Evolutionary conservation across 1,140 invertebrate species (phyloP).

Genomic region (Whitmania pigra): DNA sequence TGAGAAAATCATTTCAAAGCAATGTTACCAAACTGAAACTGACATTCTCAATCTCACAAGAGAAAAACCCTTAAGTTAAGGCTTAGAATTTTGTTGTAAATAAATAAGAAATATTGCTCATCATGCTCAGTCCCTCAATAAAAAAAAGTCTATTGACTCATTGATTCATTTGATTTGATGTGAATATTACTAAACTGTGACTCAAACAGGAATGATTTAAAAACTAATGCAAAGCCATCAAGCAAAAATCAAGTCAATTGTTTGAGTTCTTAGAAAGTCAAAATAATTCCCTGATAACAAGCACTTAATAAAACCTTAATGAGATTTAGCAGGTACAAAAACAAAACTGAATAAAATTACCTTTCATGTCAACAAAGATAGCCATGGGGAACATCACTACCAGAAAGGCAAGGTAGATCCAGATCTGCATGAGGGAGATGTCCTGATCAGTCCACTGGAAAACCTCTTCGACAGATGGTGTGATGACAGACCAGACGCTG

Average conservation of each 20-base stretch:
- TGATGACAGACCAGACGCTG: conserved; percentile 22
- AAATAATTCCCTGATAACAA: too few species aligned
- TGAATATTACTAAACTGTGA: too few species aligned
- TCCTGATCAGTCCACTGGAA: conserved; percentile 21
- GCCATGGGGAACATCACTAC: conserved; percentile 20
- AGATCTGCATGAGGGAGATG: conserved; percentile 22
- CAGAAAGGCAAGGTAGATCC: conserved; percentile 20
- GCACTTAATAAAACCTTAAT: neutral
- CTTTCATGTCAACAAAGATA: conserved; percentile 21
- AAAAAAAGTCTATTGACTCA: too few species aligned
- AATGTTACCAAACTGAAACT: too few species aligned
- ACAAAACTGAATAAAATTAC: conserved; percentile 12
- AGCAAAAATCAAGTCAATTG: neutral
- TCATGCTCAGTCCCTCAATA: too few species aligned
- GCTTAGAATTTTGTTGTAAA: too few species aligned
- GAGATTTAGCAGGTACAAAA: neutral
- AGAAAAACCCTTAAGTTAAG: too few species aligned
- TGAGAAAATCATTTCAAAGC: too few species aligned
- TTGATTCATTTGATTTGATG: too few species aligned
- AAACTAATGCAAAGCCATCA: neutral
- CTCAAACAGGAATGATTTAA: neutral
- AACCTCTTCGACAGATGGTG: conserved; percentile 18
- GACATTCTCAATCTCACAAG: too few species aligned
- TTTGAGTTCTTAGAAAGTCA: neutral
- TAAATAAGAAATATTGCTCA: too few species aligned